These are phyloP conservation scores for Sceloporus undulatus DNA, from an alignment of 2,113 vertebrate genomes.

Conservation along the genomic window DNA sequence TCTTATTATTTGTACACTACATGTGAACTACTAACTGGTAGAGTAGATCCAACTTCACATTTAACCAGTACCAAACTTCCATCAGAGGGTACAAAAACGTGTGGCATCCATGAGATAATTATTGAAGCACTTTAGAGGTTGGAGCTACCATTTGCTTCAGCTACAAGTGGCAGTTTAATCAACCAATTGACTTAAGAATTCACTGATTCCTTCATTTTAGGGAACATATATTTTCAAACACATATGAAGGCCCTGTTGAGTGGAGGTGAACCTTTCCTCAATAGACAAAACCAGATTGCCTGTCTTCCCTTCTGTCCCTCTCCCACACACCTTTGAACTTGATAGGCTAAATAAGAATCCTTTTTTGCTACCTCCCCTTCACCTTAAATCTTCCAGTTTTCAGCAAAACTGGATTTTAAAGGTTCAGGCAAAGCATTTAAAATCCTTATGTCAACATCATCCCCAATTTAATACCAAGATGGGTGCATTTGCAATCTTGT, in stretches of 20 bases:
- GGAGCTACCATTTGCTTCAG: constrained; percentile 3
- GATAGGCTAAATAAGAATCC: neutral
- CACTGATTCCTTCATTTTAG: neutral
- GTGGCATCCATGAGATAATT: neutral
- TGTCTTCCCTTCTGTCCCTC: fast-evolving
- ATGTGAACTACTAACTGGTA: constrained; percentile 23
- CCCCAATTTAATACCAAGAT: neutral
- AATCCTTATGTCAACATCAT: neutral
- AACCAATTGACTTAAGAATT: neutral
- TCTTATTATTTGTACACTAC: constrained; percentile 11
- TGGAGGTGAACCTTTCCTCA: neutral
- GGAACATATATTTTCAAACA: neutral
- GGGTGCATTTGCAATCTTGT: neutral
- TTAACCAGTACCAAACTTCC: too few relatives aligned
- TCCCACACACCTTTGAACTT: neutral
- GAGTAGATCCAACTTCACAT: neutral
- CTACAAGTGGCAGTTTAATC: neutral
- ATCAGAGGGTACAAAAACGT: neutral
- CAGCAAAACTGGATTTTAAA: constrained; percentile 15
- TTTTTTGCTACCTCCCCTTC: neutral
- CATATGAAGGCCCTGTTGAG: neutral
- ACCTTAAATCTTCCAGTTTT: neutral
- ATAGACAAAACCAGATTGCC: neutral
- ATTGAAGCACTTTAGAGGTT: neutral
- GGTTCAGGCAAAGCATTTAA: neutral